Evolutionary conservation across 2,888 invertebrate species (phyloP), one percentile per base, ranked within the genome.

Genomic region (Lysandra coridon): DNA sequence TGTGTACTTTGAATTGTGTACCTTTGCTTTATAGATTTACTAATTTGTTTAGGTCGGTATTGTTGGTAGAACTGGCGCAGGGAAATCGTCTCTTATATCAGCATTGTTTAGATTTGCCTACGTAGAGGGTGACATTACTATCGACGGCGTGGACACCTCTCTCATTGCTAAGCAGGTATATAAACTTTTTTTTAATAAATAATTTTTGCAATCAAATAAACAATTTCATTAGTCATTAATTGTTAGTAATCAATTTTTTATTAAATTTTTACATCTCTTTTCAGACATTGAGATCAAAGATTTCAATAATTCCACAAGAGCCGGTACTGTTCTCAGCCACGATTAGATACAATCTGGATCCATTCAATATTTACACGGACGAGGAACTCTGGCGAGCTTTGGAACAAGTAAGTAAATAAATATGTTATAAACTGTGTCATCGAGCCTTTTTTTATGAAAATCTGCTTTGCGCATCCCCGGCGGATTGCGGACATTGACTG

Each of bases 321-420:
- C 98, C 98, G 0, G 96, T 98, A 2, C 89, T 98, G 30, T 98
- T 98, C 88, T 97, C 97, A 14, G 92, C 86, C 89, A 97, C 96
- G 17, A 92, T 97, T 81, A 91, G 97, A 84, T 96, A 96, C 86
- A 97, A 97, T 89, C 92, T 97, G 83, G 97, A 97, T 91, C 97
- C 97, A 0, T 97, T 97, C 87, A 93, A 95, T 80, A 95, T 96
- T 82, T 96, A 96, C 85, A 94, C 95, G 44, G 97, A 97, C 85
- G 95, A 95, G n/a, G 93, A 95, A 12, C 87, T 97, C 23, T 97
- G 97, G 96, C 94, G 95, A 85, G 96, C 96, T 2, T 92, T 97
- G 23, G 96, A 97, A 86, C 96, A 97, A 91, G 97, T 96, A 40
- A 74, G 49, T 57, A 37, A 77, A 12, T n/a, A 1, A 57, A 57